phyloP scores from a whole-genome alignment of 2,888 invertebrate species.

The Agonopterix alstromeriana region DNA sequence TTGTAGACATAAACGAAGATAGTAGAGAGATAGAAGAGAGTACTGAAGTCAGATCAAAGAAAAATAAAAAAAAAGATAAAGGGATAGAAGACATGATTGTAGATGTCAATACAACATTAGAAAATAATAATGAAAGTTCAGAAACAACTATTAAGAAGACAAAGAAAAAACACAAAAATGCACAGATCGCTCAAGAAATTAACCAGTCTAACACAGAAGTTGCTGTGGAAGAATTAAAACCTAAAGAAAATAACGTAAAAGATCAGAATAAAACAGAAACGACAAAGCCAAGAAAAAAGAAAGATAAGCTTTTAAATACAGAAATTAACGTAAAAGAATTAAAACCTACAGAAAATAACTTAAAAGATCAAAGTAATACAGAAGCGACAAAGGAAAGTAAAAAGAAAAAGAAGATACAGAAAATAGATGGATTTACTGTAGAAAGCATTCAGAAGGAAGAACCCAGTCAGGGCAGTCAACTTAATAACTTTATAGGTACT shows the following conservation, averaged over 20 bases:
- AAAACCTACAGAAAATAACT: background rate
- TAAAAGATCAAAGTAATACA: background rate
- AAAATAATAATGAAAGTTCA: background rate
- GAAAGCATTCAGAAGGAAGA: slow-evolving; percentile 29
- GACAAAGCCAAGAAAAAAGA: background rate
- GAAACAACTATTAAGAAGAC: background rate
- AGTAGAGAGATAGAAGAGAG: background rate
- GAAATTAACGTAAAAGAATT: background rate
- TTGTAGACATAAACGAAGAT: background rate
- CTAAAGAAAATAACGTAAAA: background rate
- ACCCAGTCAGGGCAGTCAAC: slow-evolving; percentile 28
- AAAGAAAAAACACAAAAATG: background rate
- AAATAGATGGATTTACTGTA: slow-evolving; percentile 26
- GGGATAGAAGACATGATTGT: slow-evolving; percentile 1
- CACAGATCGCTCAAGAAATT: background rate
- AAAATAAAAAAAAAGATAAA: slow-evolving; percentile 3
- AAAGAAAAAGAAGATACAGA: slow-evolving; percentile 35
- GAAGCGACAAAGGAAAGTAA: background rate
- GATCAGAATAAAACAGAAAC: background rate
- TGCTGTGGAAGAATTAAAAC: background rate
- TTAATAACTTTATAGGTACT: slow-evolving; percentile 5
- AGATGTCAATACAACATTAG: slow-evolving; percentile 5
- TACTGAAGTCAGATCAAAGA: background rate
- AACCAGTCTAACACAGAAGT: background rate
- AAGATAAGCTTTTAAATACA: background rate